Evolutionary conservation across 2,113 vertebrate genomes (phyloP), one percentile per base, ranked within the genome.

Genomic region (Petroica traversi): DNA sequence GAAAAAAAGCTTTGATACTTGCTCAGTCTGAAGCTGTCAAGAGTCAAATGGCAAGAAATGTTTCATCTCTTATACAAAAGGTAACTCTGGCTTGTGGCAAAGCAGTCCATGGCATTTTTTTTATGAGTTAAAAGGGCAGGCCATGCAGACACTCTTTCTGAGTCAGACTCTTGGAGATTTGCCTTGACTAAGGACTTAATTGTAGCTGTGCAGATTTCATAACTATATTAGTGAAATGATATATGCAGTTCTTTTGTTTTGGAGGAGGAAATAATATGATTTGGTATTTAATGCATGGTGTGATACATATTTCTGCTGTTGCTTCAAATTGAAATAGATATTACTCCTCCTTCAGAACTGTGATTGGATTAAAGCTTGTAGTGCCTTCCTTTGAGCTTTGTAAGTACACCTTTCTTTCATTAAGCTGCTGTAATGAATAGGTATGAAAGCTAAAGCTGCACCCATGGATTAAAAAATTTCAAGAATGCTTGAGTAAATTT

Each of bases 391-490:
- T 78, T 19, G 15, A 73, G 67, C 34, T 93, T 87, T 67, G 29
- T 83, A 63, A 67, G 33, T 66, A 41, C 16, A 4, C 34, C 36
- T 87, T 54, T 82, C 49, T 63, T 67, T 68, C 49, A 76, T 85
- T 85, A 87, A 66, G 58, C 71, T 97, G n/a, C 68, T 95, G 14
- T 92, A 73, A 90, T 76, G 46, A 86, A 33, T 57, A 74, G 52
- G 34, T 88, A 11, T 68, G 58, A 91, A 88, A 85, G 75, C 36
- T 34, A 74, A 67, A 41, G 26, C 24, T 96, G 48, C 49, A 54
- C 26, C 46, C 48, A 46, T 72, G 24, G 36, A 68, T 87, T 85
- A 67, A 87, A 91, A 82, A 76, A 85, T 76, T 48, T 55, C 13
- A n/a, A 58, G 48, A 49, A 34, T 19, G 34, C 19, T 48, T 87